Evolutionary conservation across 2,797 vertebrate genomes (phyloP).

Genomic region (Peromyscus attwateri): DNA sequence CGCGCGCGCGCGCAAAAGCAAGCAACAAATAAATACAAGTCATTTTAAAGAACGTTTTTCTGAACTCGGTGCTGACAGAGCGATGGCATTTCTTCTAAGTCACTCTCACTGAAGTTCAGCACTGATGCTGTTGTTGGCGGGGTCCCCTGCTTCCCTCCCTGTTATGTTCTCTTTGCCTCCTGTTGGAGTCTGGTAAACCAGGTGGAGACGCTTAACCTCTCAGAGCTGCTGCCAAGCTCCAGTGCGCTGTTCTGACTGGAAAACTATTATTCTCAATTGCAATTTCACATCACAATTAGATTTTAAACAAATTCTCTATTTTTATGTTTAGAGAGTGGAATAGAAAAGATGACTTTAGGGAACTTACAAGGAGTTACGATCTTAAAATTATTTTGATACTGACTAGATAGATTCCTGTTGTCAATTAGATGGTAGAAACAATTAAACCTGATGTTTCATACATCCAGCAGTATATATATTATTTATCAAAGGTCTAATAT

Average conservation of each 20-base stretch:
- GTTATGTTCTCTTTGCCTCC: background rate
- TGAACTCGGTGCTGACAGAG: constrained; percentile 15
- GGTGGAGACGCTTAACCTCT: background rate
- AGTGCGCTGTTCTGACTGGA: background rate
- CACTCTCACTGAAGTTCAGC: background rate
- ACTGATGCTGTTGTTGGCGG: background rate
- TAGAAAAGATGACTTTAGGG: constrained; percentile 3
- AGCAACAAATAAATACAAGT: background rate
- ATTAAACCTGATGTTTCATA: constrained; percentile 27
- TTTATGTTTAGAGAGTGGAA: constrained; percentile 10
- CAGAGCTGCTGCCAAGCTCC: background rate
- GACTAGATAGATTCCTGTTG: constrained; percentile 1
- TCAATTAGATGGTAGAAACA: background rate
- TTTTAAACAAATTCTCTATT: constrained; percentile 41
- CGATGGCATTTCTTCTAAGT: background rate
- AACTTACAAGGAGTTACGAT: constrained; percentile 14
- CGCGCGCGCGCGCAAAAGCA: too few species aligned
- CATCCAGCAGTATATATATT: constrained; percentile 11
- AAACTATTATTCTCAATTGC: constrained; percentile 10
- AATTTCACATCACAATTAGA: constrained; percentile 23
- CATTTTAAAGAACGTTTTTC: background rate
- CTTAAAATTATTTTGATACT: constrained; percentile 24
- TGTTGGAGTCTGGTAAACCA: background rate
- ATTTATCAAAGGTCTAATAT: constrained; percentile 57
- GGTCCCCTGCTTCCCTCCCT: background rate